Evolutionary conservation across 1,140 invertebrate species (phyloP).

Genomic region (Tenebrio molitor): DNA sequence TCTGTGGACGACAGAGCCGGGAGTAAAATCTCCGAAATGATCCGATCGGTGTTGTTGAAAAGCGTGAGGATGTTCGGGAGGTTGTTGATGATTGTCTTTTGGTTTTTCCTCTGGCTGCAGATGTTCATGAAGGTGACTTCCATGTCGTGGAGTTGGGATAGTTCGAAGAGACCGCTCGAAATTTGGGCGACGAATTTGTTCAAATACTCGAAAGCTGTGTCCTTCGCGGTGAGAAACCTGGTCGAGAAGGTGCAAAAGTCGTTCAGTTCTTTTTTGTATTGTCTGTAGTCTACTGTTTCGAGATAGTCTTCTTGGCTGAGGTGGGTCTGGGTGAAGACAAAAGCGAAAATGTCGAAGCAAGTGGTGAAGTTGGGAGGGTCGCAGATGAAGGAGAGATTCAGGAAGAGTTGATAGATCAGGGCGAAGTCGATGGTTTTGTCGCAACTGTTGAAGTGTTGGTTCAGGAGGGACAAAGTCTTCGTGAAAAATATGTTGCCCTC

Average conservation of each 20-base stretch:
- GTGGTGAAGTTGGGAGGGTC: slow-evolving; percentile 53
- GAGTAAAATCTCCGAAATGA: slow-evolving; percentile 45
- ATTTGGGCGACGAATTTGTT: slow-evolving; percentile 53
- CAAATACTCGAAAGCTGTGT: slow-evolving; percentile 41
- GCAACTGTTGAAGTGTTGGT: slow-evolving; percentile 51
- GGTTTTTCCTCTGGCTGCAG: not conserved
- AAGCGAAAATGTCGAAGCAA: slow-evolving; percentile 55
- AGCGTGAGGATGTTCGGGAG: slow-evolving; percentile 48
- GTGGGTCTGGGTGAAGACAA: slow-evolving; percentile 26
- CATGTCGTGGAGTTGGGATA: slow-evolving; percentile 49
- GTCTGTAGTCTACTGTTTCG: not conserved
- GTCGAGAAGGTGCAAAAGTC: slow-evolving; percentile 1
- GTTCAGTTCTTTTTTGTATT: slow-evolving; percentile 8
- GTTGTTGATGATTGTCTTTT: not conserved
- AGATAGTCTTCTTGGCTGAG: not conserved
- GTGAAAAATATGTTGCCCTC: slow-evolving; percentile 46
- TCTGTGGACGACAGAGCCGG: slow-evolving; percentile 45
- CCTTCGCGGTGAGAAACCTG: not conserved
- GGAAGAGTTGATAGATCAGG: slow-evolving; percentile 44
- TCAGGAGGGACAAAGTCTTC: slow-evolving; percentile 41
- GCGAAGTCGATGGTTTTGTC: slow-evolving; percentile 18
- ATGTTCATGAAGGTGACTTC: slow-evolving; percentile 52
- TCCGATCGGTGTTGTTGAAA: slow-evolving; percentile 50
- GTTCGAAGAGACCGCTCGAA: slow-evolving; percentile 53
- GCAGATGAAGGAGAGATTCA: slow-evolving; percentile 46